These are phyloP conservation scores for Drosophila sp. DNA, from an alignment of 1,140 invertebrate genomes.

Conservation along the genomic window DNA sequence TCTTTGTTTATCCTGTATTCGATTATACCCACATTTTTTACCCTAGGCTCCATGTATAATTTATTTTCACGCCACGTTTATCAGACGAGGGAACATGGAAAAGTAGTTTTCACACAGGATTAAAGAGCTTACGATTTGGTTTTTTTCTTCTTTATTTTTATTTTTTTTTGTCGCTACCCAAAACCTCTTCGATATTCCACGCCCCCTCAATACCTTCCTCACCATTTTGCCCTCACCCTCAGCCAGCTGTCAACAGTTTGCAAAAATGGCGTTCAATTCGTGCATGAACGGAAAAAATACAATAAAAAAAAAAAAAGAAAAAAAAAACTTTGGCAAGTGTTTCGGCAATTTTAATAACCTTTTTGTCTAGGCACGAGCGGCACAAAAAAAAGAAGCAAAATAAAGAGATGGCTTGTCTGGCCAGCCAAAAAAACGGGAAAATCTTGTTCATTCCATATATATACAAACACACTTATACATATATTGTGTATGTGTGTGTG, in stretches of 20 bases:
- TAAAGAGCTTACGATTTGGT: conserved; percentile 58
- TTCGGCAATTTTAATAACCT: conserved; percentile 55
- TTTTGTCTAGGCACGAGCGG: conserved; percentile 47
- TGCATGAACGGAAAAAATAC: conserved; percentile 40
- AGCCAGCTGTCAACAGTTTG: conserved; percentile 70
- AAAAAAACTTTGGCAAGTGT: conserved; percentile 47
- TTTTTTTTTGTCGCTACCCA: conserved; percentile 8
- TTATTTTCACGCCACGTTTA: conserved; percentile 60
- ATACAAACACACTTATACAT: no score
- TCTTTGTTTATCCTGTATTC: neutral
- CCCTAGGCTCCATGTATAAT: conserved; percentile 40
- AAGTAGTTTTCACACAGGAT: conserved; percentile 68
- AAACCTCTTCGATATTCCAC: no score
- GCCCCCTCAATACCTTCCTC: neutral
- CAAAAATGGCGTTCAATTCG: conserved; percentile 58
- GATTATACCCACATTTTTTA: conserved; percentile 26
- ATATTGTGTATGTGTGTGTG: conserved; percentile 33
- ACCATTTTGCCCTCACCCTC: neutral
- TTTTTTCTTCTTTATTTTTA: conserved; percentile 26
- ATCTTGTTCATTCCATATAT: neutral
- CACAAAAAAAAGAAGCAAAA: conserved; percentile 8
- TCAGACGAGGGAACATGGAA: conserved; percentile 49
- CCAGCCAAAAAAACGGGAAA: neutral
- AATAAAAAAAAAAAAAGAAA: conserved; percentile 21
- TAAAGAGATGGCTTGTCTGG: conserved; percentile 29